phyloP scores from a whole-genome alignment of 1,140 invertebrate species.

The Drosophila pseudoananassae region DNA sequence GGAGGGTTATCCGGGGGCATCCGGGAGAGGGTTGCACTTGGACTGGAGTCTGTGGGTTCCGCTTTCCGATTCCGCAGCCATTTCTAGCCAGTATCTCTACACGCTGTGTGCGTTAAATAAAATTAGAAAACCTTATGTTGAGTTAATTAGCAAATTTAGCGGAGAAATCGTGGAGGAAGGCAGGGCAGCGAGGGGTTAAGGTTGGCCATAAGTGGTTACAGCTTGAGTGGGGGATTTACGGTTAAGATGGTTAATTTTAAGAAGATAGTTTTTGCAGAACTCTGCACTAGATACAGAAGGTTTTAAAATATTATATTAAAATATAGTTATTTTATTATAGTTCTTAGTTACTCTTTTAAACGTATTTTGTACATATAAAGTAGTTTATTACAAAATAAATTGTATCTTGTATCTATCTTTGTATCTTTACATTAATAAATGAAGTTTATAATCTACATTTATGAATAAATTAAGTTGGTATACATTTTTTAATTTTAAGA shows the following conservation, averaged over 20 bases:
- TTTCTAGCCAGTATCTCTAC: background rate
- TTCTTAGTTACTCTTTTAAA: too few species aligned
- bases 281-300: too few species aligned
- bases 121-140: slow-evolving; percentile 83
- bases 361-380: too few species aligned
- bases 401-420: too few species aligned
- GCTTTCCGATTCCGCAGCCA: slow-evolving; percentile 1
- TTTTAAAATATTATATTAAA: too few species aligned
- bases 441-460: too few species aligned
- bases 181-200: background rate
- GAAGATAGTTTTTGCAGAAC: too few species aligned
- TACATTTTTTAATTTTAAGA: too few species aligned
- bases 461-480: too few species aligned
- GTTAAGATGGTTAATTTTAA: background rate
- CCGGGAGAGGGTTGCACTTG: slow-evolving; percentile 12
- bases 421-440: too few species aligned
- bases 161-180: slow-evolving; percentile 5
- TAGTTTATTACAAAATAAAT: too few species aligned
- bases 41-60: slow-evolving; percentile 5
- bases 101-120: slow-evolving; percentile 63
- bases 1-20: background rate
- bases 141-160: slow-evolving; percentile 78
- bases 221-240: background rate
- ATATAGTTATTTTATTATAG: too few species aligned
- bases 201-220: background rate